Conservation (phyloP, 2,888 invertebrate species). For the Dicycla oo region DNA sequence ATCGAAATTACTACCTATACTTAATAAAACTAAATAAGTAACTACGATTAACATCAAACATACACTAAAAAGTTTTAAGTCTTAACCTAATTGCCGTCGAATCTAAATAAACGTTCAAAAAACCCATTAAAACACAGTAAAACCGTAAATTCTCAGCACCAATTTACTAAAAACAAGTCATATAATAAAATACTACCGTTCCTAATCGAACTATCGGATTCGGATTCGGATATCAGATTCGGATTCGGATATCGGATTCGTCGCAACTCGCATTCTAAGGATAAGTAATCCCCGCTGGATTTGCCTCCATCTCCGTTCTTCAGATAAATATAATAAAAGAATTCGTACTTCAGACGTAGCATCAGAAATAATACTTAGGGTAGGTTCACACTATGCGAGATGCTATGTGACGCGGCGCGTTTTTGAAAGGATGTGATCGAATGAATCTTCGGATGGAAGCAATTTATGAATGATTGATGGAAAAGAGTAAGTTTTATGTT, state of each 20-base stretch:
- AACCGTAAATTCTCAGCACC: constrained; percentile 19
- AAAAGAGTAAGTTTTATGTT: constrained; percentile 12
- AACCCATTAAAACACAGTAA: constrained; percentile 6
- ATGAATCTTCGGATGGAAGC: constrained; percentile 6
- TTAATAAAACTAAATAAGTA: constrained; percentile 1
- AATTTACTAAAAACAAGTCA: constrained; percentile 42
- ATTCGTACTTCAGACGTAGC: constrained; percentile 55
- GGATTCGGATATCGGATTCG: constrained; percentile 44
- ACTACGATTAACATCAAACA: neutral
- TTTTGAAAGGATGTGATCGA: constrained; percentile 1
- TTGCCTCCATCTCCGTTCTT: constrained; percentile 54
- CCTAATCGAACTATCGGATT: constrained; percentile 57
- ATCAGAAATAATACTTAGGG: constrained; percentile 32
- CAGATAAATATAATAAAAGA: constrained; percentile 65
- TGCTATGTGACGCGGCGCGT: neutral
- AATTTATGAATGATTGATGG: constrained; percentile 38
- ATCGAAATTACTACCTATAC: neutral
- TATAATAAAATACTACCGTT: constrained; percentile 39
- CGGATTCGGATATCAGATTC: no score
- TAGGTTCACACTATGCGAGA: constrained; percentile 1
- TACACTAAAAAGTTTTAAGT: constrained; percentile 7
- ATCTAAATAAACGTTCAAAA: neutral
- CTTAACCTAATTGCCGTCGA: constrained; percentile 6
- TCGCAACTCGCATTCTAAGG: constrained; percentile 53
- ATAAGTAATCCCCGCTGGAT: constrained; percentile 61